Evolutionary conservation across 2,113 vertebrate species (phyloP), one percentile per base, ranked within the genome.

Genomic region (Gasterosteus nipponicus): DNA sequence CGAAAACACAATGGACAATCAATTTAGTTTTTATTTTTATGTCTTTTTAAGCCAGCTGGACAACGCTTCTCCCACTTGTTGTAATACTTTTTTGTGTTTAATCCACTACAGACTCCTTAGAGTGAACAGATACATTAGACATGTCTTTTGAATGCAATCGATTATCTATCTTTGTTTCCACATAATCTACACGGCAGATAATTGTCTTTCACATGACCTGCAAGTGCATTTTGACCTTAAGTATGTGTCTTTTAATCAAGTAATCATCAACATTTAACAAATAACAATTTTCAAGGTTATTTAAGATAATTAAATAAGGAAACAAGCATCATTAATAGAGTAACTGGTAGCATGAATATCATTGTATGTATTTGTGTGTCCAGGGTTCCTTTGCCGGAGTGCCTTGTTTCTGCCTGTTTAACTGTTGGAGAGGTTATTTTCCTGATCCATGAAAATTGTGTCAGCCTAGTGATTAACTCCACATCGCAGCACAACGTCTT

Each of bases 401-500:
- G 79, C 75, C 79, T 73, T 57, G 35, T 92, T 85, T 83, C 79
- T 81, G 80, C 84, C 84, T 93, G 84, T 92, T 92, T 92, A 93
- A 93, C 91, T 91, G 86, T 82, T 89, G 84, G 91, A 90, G 75
- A 89, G 94, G 92, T 92, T 86, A 89, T 92, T 85, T 82, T 92
- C 89, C 87, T 93, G 88, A 95, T 95, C 91, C 92, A 91, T 95
- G 93, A 94, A 93, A 92, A 94, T 87, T 94, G 78, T 91, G 81
- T 93, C 93, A 93, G 94, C 87, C 77, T 89, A 92, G 94, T 93
- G 93, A 95, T 96, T 96, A 95, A 96, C 95, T 93, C 94, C 89
- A 92, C 93, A 93, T 93, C 93, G 88, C 94, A 91, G 94, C 91
- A 92, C 93, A 95, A 93, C 89, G 94, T 96, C 94, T 95, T 96